Evolutionary conservation across 2,797 vertebrate species (phyloP), one percentile per base, ranked within the genome.

Genomic region (Crypturellus tataupa): DNA sequence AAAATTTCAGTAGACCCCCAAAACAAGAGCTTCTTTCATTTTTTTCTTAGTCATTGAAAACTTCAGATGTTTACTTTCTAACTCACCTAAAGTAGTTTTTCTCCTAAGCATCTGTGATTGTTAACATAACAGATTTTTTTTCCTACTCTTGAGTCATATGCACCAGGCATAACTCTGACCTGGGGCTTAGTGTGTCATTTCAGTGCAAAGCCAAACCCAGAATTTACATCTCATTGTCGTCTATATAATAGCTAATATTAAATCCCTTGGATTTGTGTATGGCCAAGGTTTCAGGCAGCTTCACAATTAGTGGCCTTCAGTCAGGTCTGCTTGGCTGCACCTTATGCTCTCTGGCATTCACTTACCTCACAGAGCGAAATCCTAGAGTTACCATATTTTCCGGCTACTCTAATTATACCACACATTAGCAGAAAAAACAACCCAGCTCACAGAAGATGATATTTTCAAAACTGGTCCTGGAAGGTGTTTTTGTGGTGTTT

Each of bases 21-120:
- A 88, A 82, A 44, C 25, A 95, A 67, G 12, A 64, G 84, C 88
- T 90, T 85, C 33, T 81, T 81, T 81, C 2, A 9, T n/a, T 73
- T 80, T 82, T 93, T 85, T 64, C 47, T 87, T 93, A 82, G 33
- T 93, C 75, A 78, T n/a, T 80, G 90, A 79, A 92, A 96, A 94
- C 53, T 89, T 90, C 25, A 71, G 18, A 29, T 84, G 25, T 62
- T 85, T 91, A 21, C 68, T 90, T 89, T 90, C 86, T 92, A 76
- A 87, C 78, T 85, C 84, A 96, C 62, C 80, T 91, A 84, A 82
- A 65, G 51, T 31, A 14, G 29, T 33, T 90, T 78, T 84, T 90
- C 64, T 96, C 65, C 49, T 80, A 60, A 86, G 80, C 21, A 73
- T 80, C 62, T 51, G 27, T 0, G 0, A 53, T 93, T 95, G 75